Base-by-base conservation (phyloP, 2,113 vertebrate species). In the Aspiorhynchus laticeps region DNA sequence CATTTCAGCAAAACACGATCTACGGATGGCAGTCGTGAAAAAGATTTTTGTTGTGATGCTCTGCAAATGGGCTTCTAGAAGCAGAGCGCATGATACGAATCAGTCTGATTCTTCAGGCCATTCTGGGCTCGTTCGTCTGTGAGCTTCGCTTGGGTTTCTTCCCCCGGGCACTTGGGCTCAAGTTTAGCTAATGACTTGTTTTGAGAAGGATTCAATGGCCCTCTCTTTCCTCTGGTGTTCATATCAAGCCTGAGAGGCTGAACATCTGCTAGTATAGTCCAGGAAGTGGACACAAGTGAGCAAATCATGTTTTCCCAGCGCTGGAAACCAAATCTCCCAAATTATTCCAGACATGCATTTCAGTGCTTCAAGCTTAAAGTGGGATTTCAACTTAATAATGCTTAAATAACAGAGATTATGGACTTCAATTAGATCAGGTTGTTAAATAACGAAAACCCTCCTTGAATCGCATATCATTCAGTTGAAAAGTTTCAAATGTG, bases 181-280 rank as follows among this genome's bases (percentile, higher is more conserved):
- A 71, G 36, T 78, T 86, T 86, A 43, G 85, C 77, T 80, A 86
- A 86, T 86, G 61, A 86, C 78, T 65, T 80, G 61, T 80, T 86
- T 53, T 71, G 63, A 33, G 28, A 43, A n/a, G 41, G 41, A 85
- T 51, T 86, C 46, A 53, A 80, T 73, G 75, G 26, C 76, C 43
- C 46, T 43, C 67, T 53, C 12, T 80, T 80, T 80, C 41, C 5
- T 73, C 69, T 41, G 36, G 36, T 76, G 46, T 43, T 76, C 53
- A 85, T 38, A 26, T 75, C 12, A n/a, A 28, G 73, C 83, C 83
- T 9, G 36, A 46, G 71, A 75, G 75, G 73, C 71, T 63, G n/a
- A 75, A 56, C 46, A 79, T 65, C 41, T 33, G 56, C 12, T 65
- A 14, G 6, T 48, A n/a, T 46, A 26, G 73, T 63, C 59, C 26